phyloP scores from a whole-genome alignment of 2,797 vertebrate genomes.

The Taenioides sp. region DNA sequence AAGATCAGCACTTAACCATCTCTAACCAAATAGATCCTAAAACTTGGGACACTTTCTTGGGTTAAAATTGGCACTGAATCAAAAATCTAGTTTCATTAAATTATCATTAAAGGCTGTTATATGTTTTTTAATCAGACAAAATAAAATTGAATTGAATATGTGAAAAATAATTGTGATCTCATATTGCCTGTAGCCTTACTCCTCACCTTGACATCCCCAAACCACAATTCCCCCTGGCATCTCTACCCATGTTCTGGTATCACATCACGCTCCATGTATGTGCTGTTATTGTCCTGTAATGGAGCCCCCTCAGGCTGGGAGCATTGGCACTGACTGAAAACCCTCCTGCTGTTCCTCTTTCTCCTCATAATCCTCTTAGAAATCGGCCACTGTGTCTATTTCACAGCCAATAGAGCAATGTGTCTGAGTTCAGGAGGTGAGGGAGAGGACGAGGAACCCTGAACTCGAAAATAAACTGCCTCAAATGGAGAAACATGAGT shows the following conservation, averaged over 20 bases:
- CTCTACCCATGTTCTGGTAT: constrained; percentile 20
- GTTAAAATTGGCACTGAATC: no score
- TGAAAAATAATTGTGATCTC: neutral
- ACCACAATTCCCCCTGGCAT: constrained; percentile 2
- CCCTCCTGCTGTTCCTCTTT: constrained; percentile 63
- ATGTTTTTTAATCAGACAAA: neutral
- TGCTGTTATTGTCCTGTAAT: constrained; percentile 49
- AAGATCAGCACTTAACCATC: neutral
- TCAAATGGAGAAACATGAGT: constrained; percentile 23
- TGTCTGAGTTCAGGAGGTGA: constrained; percentile 54
- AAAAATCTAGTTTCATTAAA: no score
- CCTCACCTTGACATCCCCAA: constrained; percentile 2
- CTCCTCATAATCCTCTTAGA: constrained; percentile 75
- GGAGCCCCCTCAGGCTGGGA: constrained; percentile 44
- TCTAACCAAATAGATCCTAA: no score
- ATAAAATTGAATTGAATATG: neutral
- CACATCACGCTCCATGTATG: constrained; percentile 50
- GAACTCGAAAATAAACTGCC: constrained; percentile 41
- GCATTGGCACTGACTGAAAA: constrained; percentile 52
- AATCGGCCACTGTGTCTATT: constrained; percentile 78
- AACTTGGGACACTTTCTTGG: no score
- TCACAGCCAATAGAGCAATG: constrained; percentile 78
- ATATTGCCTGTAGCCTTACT: neutral
- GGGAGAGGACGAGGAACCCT: constrained; percentile 38
- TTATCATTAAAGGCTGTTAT: neutral